Evolutionary conservation across 1,140 invertebrate genomes (phyloP).

Genomic region (Drosophila santomea): DNA sequence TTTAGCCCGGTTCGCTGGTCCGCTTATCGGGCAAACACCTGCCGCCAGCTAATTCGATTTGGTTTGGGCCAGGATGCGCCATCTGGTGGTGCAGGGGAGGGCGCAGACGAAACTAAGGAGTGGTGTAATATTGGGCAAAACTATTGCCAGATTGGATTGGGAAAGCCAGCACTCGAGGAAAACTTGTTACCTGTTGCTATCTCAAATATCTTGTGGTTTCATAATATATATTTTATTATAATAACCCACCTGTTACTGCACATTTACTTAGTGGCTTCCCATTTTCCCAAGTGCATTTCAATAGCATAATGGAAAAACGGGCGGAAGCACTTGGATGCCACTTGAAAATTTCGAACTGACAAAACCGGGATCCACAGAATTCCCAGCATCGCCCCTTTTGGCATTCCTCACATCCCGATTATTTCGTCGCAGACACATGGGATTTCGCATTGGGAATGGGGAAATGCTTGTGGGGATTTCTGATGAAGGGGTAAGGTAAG

Average conservation of each 20-base stretch:
- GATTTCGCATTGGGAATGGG: background rate
- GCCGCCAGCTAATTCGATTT: slow-evolving; percentile 24
- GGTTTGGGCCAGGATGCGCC: slow-evolving; percentile 25
- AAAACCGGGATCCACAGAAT: slow-evolving; percentile 17
- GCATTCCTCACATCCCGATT: slow-evolving; percentile 10
- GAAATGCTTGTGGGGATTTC: background rate
- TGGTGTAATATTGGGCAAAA: background rate
- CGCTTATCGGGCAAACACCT: slow-evolving; percentile 42
- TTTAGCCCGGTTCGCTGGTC: background rate
- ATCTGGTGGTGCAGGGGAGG: slow-evolving; percentile 1
- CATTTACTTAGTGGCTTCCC: no score
- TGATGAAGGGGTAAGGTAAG: background rate
- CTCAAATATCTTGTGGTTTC: background rate
- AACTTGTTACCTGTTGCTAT: background rate
- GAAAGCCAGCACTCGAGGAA: background rate
- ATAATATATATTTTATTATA: no score
- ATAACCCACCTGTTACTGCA: no score
- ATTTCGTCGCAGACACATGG: slow-evolving; percentile 11
- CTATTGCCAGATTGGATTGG: background rate
- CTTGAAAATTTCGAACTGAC: slow-evolving; percentile 34
- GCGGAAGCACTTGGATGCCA: slow-evolving; percentile 31
- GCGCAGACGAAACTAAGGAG: background rate
- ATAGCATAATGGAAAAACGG: slow-evolving; percentile 1
- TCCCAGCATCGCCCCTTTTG: background rate
- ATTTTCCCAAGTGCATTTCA: slow-evolving; percentile 10